These are phyloP conservation scores for Pseudomyrmex dendroicus DNA, from an alignment of 1,140 invertebrate genomes.

Conservation along the genomic window DNA sequence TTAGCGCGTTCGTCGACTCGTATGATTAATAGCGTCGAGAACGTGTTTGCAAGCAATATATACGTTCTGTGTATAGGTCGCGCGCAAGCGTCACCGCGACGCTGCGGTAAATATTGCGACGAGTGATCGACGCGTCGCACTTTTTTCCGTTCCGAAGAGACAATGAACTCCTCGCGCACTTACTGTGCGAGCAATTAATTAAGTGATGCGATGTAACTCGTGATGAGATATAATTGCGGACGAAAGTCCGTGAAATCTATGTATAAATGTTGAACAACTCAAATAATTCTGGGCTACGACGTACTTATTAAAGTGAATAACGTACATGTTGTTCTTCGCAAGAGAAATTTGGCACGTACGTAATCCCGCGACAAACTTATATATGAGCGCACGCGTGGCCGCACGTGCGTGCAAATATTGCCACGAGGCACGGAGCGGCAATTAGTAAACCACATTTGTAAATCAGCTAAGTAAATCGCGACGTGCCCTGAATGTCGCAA, in stretches of 20 bases:
- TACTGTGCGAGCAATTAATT: slow-evolving; percentile 7
- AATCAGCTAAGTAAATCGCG: slow-evolving; percentile 53
- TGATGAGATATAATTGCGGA: neutral
- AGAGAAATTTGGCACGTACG: slow-evolving; percentile 45
- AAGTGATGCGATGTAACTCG: neutral
- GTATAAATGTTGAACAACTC: neutral
- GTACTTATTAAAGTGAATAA: neutral
- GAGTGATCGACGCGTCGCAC: slow-evolving; percentile 2
- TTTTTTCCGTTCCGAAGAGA: neutral
- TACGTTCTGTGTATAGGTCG: neutral
- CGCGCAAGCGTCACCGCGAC: neutral
- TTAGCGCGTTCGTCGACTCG: slow-evolving; percentile 67
- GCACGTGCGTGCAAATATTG: slow-evolving; percentile 60
- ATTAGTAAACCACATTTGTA: slow-evolving; percentile 54
- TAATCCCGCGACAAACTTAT: slow-evolving; percentile 16
- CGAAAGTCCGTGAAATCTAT: neutral
- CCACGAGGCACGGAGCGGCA: slow-evolving; percentile 40
- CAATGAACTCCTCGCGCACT: slow-evolving; percentile 13
- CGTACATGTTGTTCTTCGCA: neutral
- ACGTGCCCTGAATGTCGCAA: slow-evolving; percentile 37
- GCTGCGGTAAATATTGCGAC: slow-evolving; percentile 19
- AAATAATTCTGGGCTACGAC: neutral
- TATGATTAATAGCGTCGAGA: slow-evolving; percentile 68
- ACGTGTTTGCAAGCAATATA: slow-evolving; percentile 63
- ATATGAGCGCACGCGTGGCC: slow-evolving; percentile 6